Evolutionary conservation across 2,888 invertebrate genomes (phyloP).

Genomic region (Acholoe squamosa): DNA sequence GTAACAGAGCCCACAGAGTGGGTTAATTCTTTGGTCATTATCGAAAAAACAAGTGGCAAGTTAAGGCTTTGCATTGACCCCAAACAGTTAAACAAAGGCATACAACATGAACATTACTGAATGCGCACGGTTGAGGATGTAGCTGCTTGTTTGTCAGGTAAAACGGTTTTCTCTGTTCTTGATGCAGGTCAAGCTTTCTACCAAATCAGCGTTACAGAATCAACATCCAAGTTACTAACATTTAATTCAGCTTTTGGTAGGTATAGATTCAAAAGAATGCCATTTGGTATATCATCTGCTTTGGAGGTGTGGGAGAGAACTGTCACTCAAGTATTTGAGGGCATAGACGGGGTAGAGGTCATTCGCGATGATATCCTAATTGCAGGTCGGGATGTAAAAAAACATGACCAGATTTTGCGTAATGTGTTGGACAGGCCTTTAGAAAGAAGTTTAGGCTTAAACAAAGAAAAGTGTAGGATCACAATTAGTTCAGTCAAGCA

Average conservation of each 20-base stretch:
- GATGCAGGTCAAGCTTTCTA: not conserved
- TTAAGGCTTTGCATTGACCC: conserved; percentile 72
- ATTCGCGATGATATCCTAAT: no score
- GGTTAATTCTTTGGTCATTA: conserved; percentile 71
- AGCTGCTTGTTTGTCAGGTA: conserved; percentile 56
- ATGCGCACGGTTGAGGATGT: conserved; percentile 70
- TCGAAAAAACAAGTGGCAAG: conserved; percentile 69
- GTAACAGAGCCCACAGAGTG: conserved; percentile 71
- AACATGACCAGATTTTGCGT: not conserved
- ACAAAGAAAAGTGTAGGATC: not conserved
- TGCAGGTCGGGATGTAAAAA: not conserved
- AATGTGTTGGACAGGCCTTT: not conserved
- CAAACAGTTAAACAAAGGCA: conserved; percentile 70
- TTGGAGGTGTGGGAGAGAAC: not conserved
- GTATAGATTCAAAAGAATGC: no score
- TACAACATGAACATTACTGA: conserved; percentile 69
- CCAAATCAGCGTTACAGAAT: not conserved
- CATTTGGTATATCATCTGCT: not conserved
- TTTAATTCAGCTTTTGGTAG: no score
- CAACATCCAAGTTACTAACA: not conserved
- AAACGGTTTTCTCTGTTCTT: conserved; percentile 58
- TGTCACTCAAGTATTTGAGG: not conserved
- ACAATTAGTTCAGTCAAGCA: not conserved
- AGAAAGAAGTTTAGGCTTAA: not conserved
- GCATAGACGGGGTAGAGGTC: no score